A percentile compares a stretch with the other conserved stretches of the same genome.
phyloP scores from a whole-genome alignment of 2,797 vertebrate genomes.

The Cossypha polioptera region DNA sequence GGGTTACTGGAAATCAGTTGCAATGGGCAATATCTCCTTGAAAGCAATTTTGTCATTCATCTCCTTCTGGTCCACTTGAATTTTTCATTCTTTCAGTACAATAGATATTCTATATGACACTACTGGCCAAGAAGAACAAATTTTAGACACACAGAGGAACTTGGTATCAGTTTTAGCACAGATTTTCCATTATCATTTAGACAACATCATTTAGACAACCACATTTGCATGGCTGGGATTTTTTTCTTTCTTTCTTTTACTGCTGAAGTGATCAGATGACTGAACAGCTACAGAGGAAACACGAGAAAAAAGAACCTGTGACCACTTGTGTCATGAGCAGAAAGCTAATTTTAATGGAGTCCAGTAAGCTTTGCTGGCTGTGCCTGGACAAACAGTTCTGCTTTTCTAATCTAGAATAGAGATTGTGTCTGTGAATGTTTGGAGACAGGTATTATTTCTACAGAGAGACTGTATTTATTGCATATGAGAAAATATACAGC shows the following conservation, averaged over 20 bases:
- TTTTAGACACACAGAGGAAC: not conserved
- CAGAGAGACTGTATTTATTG: not conserved
- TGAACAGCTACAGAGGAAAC: slow-evolving; percentile 43
- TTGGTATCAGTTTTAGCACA: not conserved
- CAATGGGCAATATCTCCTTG: not conserved
- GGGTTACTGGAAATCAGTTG: not conserved
- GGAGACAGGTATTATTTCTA: not conserved
- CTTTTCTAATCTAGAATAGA: not conserved
- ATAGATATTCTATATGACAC: not conserved
- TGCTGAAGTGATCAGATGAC: slow-evolving; percentile 44
- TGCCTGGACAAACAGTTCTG: not conserved
- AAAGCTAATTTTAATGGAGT: slow-evolving; percentile 33
- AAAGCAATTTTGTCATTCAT: not conserved
- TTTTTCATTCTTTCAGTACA: not conserved
- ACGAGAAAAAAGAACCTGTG: slow-evolving; percentile 58
- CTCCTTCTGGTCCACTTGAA: not conserved
- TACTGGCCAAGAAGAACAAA: not conserved
- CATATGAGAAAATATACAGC: not conserved
- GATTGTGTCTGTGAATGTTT: not conserved
- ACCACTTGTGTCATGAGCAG: slow-evolving; percentile 32
- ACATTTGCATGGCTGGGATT: slow-evolving; percentile 55
- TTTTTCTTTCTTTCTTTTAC: slow-evolving; percentile 6
- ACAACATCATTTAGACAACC: slow-evolving; percentile 16
- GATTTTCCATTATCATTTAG: slow-evolving; percentile 40
- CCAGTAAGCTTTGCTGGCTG: not conserved